These are phyloP conservation scores for Thalassaphorura encarpata DNA, from an alignment of 1,140 invertebrate genomes.

Conservation along the genomic window DNA sequence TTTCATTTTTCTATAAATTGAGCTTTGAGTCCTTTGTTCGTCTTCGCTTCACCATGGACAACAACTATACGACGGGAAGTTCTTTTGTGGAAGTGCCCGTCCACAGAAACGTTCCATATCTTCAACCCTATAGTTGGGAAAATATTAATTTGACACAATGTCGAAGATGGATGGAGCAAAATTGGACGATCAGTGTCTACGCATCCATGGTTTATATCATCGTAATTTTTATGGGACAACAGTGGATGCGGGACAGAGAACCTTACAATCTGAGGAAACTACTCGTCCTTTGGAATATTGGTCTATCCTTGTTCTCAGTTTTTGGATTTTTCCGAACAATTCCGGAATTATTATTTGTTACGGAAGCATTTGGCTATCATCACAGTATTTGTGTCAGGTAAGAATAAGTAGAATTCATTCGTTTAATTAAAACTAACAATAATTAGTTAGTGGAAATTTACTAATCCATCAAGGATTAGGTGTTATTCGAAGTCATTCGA, in stretches of 20 bases:
- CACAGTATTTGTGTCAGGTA: slow-evolving; percentile 75
- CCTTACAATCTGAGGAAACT: slow-evolving; percentile 75
- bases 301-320: slow-evolving; percentile 86
- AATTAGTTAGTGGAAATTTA: background rate
- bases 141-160: slow-evolving; percentile 22
- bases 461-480: background rate
- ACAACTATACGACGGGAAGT: no score
- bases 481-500: background rate
- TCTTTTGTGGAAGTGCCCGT: no score
- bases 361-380: slow-evolving; percentile 71
- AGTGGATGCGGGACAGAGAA: slow-evolving; percentile 80
- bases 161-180: slow-evolving; percentile 85
- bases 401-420: background rate
- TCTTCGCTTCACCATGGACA: no score
- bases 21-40: no score
- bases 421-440: background rate
- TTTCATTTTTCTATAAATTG: no score
- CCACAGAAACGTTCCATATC: no score
- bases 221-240: slow-evolving; percentile 83
- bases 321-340: slow-evolving; percentile 77
- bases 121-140: slow-evolving; percentile 21
- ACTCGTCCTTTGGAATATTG: slow-evolving; percentile 82
- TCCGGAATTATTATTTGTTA: slow-evolving; percentile 75
- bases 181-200: slow-evolving; percentile 90
- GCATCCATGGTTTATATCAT: slow-evolving; percentile 86